These are phyloP conservation scores for Aphis gossypii DNA, from an alignment of 1,140 invertebrate genomes.

Conservation along the genomic window DNA sequence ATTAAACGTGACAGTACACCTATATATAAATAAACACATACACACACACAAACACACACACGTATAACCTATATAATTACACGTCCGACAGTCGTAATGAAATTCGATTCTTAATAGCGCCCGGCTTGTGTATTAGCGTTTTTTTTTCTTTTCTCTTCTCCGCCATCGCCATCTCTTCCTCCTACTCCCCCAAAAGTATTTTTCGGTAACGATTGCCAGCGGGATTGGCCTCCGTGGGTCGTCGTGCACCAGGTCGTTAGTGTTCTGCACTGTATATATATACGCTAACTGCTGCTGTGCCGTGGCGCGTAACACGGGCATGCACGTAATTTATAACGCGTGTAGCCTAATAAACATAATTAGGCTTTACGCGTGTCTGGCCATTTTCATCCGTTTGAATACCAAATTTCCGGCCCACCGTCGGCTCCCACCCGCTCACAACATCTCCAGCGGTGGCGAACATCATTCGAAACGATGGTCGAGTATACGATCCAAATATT, in stretches of 20 bases:
- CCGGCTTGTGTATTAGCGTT: not conserved
- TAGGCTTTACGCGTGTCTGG: slow-evolving; percentile 21
- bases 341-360: slow-evolving; percentile 24
- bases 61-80: not conserved
- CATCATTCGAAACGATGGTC: not conserved
- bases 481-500: not conserved
- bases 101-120: slow-evolving; percentile 2
- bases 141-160: not conserved
- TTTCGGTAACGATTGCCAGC: slow-evolving; percentile 8
- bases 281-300: not conserved
- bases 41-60: not conserved
- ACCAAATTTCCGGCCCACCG: not conserved
- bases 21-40: not conserved
- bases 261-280: not conserved
- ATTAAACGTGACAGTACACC: slow-evolving; percentile 5
- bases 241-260: not conserved
- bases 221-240: not conserved
- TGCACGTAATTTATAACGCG: slow-evolving; percentile 14
- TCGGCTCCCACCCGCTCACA: not conserved
- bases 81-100: slow-evolving; percentile 2
- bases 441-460: too few species aligned
- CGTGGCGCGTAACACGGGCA: not conserved
- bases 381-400: slow-evolving; percentile 27
- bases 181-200: not conserved
- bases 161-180: not conserved